Percentiles rank a stretch among this genome's conserved stretches.
Evolutionary conservation across 2,113 vertebrate genomes (phyloP).

Genomic region (Pteruthius melanotis): DNA sequence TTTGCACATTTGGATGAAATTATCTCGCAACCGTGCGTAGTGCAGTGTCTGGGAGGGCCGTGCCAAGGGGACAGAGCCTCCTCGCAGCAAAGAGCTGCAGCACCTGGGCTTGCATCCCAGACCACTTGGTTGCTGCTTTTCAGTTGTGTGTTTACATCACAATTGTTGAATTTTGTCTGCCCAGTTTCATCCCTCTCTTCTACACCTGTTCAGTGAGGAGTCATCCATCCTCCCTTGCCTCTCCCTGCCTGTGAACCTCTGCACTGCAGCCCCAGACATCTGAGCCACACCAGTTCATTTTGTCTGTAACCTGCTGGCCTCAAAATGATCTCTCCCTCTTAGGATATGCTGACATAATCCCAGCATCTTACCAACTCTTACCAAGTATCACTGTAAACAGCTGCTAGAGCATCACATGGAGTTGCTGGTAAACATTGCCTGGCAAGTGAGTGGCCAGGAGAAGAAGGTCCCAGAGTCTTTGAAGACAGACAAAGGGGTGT

Average conservation of each 20-base stretch:
- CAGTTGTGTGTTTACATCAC: not conserved
- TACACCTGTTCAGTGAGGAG: not conserved
- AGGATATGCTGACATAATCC: not conserved
- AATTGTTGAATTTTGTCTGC: not conserved
- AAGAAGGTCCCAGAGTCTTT: not conserved
- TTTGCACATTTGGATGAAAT: not conserved
- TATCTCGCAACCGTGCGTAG: accelerated
- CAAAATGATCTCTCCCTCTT: not conserved
- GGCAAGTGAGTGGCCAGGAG: not conserved
- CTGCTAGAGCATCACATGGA: not conserved
- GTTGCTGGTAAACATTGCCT: not conserved
- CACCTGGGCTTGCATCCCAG: not conserved
- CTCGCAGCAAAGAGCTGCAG: not conserved
- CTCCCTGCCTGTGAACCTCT: not conserved
- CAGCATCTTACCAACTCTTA: not conserved
- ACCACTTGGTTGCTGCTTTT: not conserved
- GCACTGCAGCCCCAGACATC: not conserved
- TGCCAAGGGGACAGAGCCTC: not conserved
- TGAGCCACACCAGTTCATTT: not conserved
- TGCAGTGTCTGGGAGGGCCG: not conserved
- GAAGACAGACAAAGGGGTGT: not conserved
- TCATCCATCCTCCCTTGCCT: not conserved
- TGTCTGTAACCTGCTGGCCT: not conserved
- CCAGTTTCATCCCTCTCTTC: not conserved
- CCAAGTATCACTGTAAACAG: not conserved